Evolutionary conservation across 2,888 invertebrate genomes (phyloP), one percentile per base, ranked within the genome.

Genomic region (Idaea aversata): DNA sequence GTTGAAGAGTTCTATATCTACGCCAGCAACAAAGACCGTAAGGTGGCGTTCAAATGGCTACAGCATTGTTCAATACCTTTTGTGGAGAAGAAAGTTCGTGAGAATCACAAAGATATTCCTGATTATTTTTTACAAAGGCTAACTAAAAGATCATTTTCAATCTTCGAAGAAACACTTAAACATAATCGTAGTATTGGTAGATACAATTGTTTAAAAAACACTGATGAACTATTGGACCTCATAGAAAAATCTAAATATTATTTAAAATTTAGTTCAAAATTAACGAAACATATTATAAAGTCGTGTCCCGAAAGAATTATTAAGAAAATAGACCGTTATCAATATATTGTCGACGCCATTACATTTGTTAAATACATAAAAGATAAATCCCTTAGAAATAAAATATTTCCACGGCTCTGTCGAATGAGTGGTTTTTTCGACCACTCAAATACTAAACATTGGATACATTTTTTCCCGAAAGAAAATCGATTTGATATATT

Each of bases 1-100:
- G 83, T 82, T 34, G 87, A 90, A 75, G 72, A 67, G 0, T 91
- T 91, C 70, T 90, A 83, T 70, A 74, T 80, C n/a, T 83, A 82
- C 61, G 75, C 81, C 10, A 80, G 81, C 71, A 72, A 79, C 47
- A 73, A 71, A 35, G 70, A 80, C 65, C 6, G 70, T 2, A 65
- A 78, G 6, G 67, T 63, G 0, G 81, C 87, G 15, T 64, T 80
- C 0, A 90, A 86, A 75, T 91, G 90, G 90, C 72, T 90, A 25
- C 81, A 83, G 57, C 68, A 83, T 69, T 91, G 90, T 67, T 88
- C 90, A 35, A 34, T 76, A 13, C n/a, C 74, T 34, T 85, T 87
- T 47, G 80, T 87, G 59, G 80, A 83, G 77, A 74, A 76, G 57
- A 77, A 79, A 57, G 65, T 87, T 16, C 66, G 72, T 69, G 81